Evolutionary conservation across 2,888 invertebrate species (phyloP).

Genomic region (Agapetus fuscipes): DNA sequence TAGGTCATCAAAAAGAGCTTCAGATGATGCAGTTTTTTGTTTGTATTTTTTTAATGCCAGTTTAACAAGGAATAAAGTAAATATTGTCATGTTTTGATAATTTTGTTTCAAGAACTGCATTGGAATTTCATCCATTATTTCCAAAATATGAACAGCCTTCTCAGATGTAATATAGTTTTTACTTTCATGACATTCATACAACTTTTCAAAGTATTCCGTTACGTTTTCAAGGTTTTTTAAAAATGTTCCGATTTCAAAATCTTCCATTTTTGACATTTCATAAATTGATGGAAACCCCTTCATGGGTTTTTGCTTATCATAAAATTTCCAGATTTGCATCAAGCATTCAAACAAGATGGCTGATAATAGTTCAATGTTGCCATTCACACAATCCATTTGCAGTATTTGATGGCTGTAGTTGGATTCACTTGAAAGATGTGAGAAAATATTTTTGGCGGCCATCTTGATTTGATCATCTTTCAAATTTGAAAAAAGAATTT

Average conservation of each 20-base stretch:
- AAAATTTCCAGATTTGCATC: slow-evolving; percentile 30
- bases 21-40: slow-evolving; percentile 34
- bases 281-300: slow-evolving; percentile 23
- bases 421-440: slow-evolving; percentile 19
- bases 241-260: slow-evolving; percentile 30
- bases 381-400: slow-evolving; percentile 26
- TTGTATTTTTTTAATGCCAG: slow-evolving; percentile 24
- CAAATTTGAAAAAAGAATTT: slow-evolving; percentile 31
- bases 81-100: slow-evolving; percentile 34
- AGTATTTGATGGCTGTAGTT: slow-evolving; percentile 23
- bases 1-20: slow-evolving; percentile 22
- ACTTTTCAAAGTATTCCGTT: slow-evolving; percentile 23
- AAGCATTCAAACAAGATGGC: slow-evolving; percentile 31
- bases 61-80: slow-evolving; percentile 33
- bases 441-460: slow-evolving; percentile 28
- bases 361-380: slow-evolving; percentile 31
- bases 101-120: slow-evolving; percentile 37
- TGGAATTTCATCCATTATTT: slow-evolving; percentile 31
- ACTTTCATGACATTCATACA: slow-evolving; percentile 7
- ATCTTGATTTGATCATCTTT: slow-evolving; percentile 28
- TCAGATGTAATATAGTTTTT: slow-evolving; percentile 23
- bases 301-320: slow-evolving; percentile 28
- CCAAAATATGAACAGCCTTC: slow-evolving; percentile 27
- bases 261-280: slow-evolving; percentile 30
- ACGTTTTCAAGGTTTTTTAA: slow-evolving; percentile 28